These are phyloP conservation scores for Falco naumanni DNA, from an alignment of 2,797 vertebrate genomes.

Conservation along the genomic window DNA sequence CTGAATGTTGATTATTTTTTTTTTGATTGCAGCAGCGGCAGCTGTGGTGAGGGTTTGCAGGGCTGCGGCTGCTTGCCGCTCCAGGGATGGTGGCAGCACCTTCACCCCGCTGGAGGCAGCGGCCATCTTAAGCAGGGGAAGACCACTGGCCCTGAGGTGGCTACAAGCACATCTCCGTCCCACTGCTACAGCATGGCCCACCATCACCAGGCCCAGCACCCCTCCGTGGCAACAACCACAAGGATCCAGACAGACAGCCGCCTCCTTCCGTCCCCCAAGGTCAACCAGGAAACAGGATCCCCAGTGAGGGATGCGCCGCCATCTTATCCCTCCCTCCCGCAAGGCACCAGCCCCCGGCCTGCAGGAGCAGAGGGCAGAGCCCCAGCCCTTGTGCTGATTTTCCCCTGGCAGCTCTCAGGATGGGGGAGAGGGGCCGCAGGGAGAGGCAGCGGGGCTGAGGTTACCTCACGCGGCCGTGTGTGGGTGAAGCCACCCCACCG, in stretches of 20 bases:
- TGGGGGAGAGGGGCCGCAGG: neutral
- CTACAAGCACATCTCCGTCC: neutral
- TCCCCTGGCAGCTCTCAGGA: neutral
- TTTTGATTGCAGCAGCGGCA: neutral
- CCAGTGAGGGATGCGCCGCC: no score
- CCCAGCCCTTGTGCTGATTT: neutral
- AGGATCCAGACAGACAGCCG: neutral
- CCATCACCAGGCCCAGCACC: neutral
- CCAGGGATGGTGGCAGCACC: neutral
- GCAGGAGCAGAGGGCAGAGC: neutral
- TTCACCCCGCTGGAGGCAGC: rapidly evolving
- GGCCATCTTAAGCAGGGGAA: neutral
- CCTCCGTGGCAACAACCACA: rapidly evolving
- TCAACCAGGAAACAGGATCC: neutral
- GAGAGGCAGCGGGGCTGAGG: neutral
- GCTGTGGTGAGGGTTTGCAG: rapidly evolving
- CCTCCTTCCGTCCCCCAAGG: neutral
- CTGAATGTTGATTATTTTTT: neutral
- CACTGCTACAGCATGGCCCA: neutral
- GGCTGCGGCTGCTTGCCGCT: neutral
- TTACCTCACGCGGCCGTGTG: neutral
- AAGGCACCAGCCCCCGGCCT: neutral
- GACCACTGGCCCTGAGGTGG: neutral
- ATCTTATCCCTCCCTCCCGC: neutral
- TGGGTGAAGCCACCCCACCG: neutral